Evolutionary conservation across 2,113 vertebrate genomes (phyloP).

Genomic region (Pygoscelis antarcticus): DNA sequence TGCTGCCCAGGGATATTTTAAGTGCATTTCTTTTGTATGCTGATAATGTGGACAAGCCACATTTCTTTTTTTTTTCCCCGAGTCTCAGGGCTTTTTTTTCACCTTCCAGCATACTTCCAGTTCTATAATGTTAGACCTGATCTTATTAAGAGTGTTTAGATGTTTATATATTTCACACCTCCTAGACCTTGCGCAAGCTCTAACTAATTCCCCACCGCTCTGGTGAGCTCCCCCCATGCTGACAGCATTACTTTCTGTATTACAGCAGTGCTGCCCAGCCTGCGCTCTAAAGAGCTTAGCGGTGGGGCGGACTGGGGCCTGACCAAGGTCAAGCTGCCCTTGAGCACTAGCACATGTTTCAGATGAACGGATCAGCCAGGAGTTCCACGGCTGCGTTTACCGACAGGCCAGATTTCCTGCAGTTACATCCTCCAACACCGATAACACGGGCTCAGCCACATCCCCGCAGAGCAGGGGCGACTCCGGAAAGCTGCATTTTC

Average conservation of each 20-base stretch:
- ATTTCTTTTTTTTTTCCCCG: not conserved
- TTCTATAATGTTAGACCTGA: not conserved
- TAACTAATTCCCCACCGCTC: not conserved
- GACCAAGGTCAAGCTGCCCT: not conserved
- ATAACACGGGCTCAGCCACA: accelerated
- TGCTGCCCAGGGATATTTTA: not conserved
- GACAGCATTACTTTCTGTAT: accelerated
- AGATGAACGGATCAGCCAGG: accelerated
- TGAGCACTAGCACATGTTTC: accelerated
- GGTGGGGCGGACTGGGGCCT: not conserved
- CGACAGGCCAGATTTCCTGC: not conserved
- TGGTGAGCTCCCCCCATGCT: not conserved
- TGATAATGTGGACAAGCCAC: not conserved
- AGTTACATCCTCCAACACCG: accelerated
- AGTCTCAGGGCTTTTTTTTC: not conserved
- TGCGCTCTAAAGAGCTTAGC: not conserved
- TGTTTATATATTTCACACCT: not conserved
- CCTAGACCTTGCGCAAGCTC: not conserved
- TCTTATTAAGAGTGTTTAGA: not conserved
- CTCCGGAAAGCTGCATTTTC: not conserved
- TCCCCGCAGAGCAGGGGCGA: not conserved
- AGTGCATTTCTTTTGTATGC: not conserved
- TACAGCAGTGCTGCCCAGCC: not conserved
- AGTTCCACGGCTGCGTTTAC: not conserved
- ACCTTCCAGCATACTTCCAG: not conserved